Evolutionary conservation across 2,113 vertebrate species (phyloP).

Genomic region (Nettapus auritus): DNA sequence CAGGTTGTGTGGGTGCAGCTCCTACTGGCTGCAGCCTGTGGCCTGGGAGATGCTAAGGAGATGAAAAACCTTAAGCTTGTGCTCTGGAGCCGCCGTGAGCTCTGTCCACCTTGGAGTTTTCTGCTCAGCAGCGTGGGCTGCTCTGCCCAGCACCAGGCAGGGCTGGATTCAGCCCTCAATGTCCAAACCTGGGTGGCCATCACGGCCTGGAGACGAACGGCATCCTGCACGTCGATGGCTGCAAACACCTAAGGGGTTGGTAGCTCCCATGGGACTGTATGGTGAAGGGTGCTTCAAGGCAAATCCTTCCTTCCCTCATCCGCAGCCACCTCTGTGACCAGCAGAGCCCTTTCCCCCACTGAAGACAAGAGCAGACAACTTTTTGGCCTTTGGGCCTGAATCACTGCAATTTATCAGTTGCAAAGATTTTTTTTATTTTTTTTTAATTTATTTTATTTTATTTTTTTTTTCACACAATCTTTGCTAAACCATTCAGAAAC

Average conservation of each 20-base stretch:
- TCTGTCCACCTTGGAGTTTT: background rate
- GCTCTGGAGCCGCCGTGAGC: background rate
- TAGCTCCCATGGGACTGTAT: background rate
- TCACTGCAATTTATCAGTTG: background rate
- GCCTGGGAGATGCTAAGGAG: background rate
- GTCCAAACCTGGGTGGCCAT: background rate
- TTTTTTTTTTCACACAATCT: background rate
- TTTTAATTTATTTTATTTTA: too few species aligned
- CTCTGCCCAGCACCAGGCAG: background rate
- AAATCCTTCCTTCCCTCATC: background rate
- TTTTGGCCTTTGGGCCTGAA: background rate
- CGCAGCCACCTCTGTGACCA: background rate
- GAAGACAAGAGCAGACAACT: background rate
- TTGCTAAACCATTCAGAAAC: background rate
- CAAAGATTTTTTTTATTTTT: constrained; percentile 33
- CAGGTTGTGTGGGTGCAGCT: background rate
- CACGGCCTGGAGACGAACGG: background rate
- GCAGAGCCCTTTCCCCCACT: background rate
- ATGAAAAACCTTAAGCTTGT: background rate
- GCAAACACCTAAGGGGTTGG: background rate
- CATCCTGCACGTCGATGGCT: background rate
- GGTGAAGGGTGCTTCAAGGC: background rate
- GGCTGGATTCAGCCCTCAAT: background rate
- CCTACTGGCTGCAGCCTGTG: background rate
- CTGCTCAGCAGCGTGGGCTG: background rate